These are phyloP conservation scores for Sisyra nigra DNA, from an alignment of 2,888 invertebrate genomes.

Conservation along the genomic window DNA sequence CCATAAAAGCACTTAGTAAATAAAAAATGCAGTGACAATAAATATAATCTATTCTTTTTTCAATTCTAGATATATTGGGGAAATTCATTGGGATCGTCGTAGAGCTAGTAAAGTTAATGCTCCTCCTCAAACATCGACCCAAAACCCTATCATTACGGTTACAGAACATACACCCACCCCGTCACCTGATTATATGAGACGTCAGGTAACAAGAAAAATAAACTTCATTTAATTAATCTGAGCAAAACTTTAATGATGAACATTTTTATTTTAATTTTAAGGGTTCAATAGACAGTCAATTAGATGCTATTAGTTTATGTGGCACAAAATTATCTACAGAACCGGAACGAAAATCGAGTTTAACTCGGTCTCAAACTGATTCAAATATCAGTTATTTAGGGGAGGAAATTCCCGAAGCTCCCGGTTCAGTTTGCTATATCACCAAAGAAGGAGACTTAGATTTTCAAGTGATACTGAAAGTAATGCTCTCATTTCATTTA, in stretches of 20 bases:
- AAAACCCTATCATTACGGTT: slow-evolving; percentile 91
- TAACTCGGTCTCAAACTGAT: slow-evolving; percentile 78
- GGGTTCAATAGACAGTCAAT: slow-evolving; percentile 75
- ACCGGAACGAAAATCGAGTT: slow-evolving; percentile 51
- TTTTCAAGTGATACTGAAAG: slow-evolving; percentile 72
- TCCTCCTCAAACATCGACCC: slow-evolving; percentile 41
- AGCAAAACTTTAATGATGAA: too few relatives aligned
- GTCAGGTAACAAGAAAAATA: slow-evolving; percentile 40
- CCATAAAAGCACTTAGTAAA: too few relatives aligned
- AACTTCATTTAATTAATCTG: too few relatives aligned
- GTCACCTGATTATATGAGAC: slow-evolving; percentile 70
- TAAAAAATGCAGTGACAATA: too few relatives aligned
- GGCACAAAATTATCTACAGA: slow-evolving; percentile 41
- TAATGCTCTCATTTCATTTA: slow-evolving; percentile 20
- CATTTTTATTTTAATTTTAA: too few relatives aligned
- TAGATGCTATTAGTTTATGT: slow-evolving; percentile 49
- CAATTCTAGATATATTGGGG: slow-evolving; percentile 47
- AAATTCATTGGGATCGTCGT: slow-evolving; percentile 44
- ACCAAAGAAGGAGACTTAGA: slow-evolving; percentile 91
- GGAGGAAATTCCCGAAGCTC: slow-evolving; percentile 76
- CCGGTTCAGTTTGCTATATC: slow-evolving; percentile 81
- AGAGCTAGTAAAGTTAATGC: slow-evolving; percentile 35
- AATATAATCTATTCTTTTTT: not conserved
- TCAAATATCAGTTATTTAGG: slow-evolving; percentile 79
- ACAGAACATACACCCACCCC: slow-evolving; percentile 91